Percentiles rank a stretch among this genome's conserved stretches.
Conservation (phyloP, 2,113 vertebrate species). For the Suricata suricatta region DNA sequence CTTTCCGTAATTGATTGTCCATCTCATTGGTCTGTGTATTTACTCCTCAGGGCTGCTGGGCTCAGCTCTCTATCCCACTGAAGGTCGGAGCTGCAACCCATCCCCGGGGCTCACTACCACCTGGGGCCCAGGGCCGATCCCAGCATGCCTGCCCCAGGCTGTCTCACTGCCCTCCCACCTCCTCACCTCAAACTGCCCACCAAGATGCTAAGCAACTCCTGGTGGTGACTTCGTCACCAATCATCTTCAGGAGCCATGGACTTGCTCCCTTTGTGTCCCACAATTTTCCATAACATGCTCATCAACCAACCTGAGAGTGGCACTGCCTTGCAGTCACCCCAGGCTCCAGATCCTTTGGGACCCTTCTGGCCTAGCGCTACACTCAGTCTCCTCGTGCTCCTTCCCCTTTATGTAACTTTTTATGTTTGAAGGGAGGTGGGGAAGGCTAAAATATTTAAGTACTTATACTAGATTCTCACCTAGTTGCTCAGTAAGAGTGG, state of each 20-base stretch:
- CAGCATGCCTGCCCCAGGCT: background rate
- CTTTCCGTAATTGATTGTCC: constrained; percentile 63
- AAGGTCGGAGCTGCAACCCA: constrained; percentile 60
- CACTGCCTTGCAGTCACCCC: background rate
- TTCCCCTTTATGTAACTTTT: background rate
- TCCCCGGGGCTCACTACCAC: background rate
- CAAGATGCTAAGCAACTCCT: background rate
- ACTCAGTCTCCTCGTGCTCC: background rate
- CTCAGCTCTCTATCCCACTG: constrained; percentile 51
- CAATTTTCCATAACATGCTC: background rate
- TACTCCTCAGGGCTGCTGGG: constrained; percentile 57
- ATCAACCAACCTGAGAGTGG: background rate
- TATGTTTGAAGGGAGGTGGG: background rate
- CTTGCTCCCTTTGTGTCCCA: background rate
- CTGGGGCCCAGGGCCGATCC: background rate
- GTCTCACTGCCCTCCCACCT: background rate
- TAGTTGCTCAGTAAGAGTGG: background rate
- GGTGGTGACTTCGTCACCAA: background rate
- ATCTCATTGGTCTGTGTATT: constrained; percentile 45
- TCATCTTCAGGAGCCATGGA: background rate
- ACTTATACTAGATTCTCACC: background rate
- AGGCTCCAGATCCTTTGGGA: background rate
- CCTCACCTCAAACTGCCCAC: background rate
- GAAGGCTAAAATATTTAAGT: background rate
- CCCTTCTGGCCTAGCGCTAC: background rate